A percentile compares a stretch with the other conserved stretches of the same genome.
Evolutionary conservation across 2,888 invertebrate genomes (phyloP).

Genomic region (Cyclophora punctaria): DNA sequence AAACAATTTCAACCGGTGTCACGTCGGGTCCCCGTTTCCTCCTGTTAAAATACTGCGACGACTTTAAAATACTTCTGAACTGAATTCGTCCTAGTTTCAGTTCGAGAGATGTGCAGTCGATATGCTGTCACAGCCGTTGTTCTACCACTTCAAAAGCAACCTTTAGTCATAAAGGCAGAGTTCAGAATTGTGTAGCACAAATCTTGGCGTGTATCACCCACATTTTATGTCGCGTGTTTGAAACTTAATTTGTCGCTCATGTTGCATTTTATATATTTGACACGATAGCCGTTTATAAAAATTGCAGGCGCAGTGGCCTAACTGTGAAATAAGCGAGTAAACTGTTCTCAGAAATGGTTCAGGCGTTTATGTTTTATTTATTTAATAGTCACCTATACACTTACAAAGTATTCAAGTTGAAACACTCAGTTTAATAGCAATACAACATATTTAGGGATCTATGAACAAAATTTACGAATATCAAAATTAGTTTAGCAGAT

Average conservation of each 20-base stretch:
- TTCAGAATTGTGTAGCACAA: slow-evolving; percentile 25
- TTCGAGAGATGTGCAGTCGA: slow-evolving; percentile 52
- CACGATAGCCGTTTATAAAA: slow-evolving; percentile 39
- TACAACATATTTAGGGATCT: too few species aligned
- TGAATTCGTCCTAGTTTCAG: slow-evolving; percentile 38
- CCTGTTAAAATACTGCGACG: slow-evolving; percentile 21
- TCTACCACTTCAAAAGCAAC: slow-evolving; percentile 19
- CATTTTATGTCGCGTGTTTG: slow-evolving; percentile 38
- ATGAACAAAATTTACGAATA: too few species aligned
- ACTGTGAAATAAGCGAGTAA: slow-evolving; percentile 15
- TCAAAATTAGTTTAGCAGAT: too few species aligned
- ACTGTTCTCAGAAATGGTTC: not conserved
- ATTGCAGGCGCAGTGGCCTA: slow-evolving; percentile 37
- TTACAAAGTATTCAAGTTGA: too few species aligned
- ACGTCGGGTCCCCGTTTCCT: slow-evolving; percentile 20
- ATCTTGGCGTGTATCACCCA: slow-evolving; percentile 16
- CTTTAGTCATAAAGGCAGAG: slow-evolving; percentile 27
- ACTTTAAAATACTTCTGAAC: slow-evolving; percentile 28
- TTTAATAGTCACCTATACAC: too few species aligned
- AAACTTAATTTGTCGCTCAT: slow-evolving; percentile 44
- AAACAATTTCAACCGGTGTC: slow-evolving; percentile 10
- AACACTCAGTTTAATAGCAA: too few species aligned
- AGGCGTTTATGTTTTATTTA: too few species aligned
- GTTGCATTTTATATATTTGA: slow-evolving; percentile 45
- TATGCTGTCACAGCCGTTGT: slow-evolving; percentile 41